Evolutionary conservation across 2,888 invertebrate genomes (phyloP).

Genomic region (Mythimna ferrago): DNA sequence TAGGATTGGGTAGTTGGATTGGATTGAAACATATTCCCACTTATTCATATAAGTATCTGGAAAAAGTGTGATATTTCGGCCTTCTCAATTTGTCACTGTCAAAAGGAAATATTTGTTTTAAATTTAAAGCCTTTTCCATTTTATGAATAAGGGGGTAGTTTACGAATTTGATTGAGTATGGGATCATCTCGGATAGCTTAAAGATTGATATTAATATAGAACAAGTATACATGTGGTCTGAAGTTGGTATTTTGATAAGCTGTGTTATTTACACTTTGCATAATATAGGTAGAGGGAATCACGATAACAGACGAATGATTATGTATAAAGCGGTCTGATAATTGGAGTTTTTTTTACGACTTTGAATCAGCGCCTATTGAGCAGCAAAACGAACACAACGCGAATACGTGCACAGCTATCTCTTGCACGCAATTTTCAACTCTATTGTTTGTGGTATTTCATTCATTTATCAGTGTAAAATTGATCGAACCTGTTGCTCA

Average conservation of each 20-base stretch:
- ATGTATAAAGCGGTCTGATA: background rate
- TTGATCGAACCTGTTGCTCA: background rate
- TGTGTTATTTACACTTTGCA: constrained; percentile 9
- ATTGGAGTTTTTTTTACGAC: background rate
- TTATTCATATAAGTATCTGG: constrained; percentile 8
- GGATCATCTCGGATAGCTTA: constrained; percentile 28
- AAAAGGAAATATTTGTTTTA: too few relatives aligned
- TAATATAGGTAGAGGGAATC: background rate
- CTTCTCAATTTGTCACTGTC: background rate
- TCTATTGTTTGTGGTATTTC: background rate
- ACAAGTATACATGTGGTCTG: constrained; percentile 17
- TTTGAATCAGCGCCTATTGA: background rate
- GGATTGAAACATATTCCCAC: background rate
- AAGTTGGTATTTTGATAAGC: constrained; percentile 6
- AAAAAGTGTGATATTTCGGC: background rate
- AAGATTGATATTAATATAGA: constrained; percentile 29
- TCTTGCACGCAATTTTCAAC: background rate
- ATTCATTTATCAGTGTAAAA: background rate
- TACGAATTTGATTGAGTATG: background rate
- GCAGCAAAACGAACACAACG: background rate
- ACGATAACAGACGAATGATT: background rate
- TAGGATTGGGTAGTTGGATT: background rate
- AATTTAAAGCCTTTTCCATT: background rate
- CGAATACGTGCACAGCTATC: background rate
- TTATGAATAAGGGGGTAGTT: constrained; percentile 21